These are phyloP conservation scores for Drosophila albomicans DNA, from an alignment of 1,140 invertebrate genomes.

Conservation along the genomic window DNA sequence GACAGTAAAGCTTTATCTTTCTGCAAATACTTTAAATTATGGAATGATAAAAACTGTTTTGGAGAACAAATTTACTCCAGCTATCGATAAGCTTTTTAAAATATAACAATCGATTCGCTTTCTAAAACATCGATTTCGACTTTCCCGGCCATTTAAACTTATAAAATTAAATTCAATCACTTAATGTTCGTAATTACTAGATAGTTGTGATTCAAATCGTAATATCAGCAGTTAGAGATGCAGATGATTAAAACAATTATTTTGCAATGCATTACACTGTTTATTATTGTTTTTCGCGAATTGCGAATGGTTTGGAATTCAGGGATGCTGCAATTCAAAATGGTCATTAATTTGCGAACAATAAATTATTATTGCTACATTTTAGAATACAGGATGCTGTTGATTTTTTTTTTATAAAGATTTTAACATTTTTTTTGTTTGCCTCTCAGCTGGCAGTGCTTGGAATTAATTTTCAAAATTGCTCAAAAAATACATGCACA, in stretches of 20 bases:
- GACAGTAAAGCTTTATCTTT: too few relatives aligned
- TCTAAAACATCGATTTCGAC: too few relatives aligned
- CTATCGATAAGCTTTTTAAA: too few relatives aligned
- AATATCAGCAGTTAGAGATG: background rate
- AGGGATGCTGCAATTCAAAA: constrained; percentile 23
- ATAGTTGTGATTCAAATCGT: background rate
- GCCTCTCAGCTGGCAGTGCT: constrained; percentile 76
- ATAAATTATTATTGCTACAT: constrained; percentile 10
- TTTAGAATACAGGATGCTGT: constrained; percentile 20
- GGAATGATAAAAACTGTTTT: too few relatives aligned
- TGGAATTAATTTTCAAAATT: constrained; percentile 41
- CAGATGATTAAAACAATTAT: constrained; percentile 2
- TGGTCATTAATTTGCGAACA: constrained; percentile 12
- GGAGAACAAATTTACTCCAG: too few relatives aligned
- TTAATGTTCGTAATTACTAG: background rate
- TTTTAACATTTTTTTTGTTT: constrained; percentile 15
- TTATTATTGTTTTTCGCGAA: constrained; percentile 37
- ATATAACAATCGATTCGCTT: too few relatives aligned
- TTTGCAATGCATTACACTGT: constrained; percentile 23
- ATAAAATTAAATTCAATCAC: too few relatives aligned
- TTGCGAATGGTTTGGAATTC: constrained; percentile 37
- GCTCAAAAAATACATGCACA: background rate
- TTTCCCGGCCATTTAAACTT: too few relatives aligned
- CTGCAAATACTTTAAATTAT: too few relatives aligned
- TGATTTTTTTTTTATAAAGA: constrained; percentile 17